These are phyloP conservation scores for Glandiceps talaboti DNA, from an alignment of 53 echinoderm and acorn worm species.

Conservation along the genomic window DNA sequence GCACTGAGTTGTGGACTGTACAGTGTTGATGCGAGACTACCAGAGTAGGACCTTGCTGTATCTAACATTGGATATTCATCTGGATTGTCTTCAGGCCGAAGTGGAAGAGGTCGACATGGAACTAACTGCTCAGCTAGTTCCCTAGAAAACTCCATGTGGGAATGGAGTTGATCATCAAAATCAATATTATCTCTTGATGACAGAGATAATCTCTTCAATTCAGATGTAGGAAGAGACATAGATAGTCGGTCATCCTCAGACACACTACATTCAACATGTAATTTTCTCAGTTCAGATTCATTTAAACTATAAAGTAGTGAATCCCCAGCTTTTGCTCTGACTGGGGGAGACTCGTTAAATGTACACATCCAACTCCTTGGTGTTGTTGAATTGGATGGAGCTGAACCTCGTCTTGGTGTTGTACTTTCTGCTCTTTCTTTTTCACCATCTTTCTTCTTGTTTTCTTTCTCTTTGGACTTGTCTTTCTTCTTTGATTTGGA, in stretches of 20 bases:
- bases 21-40: not conserved
- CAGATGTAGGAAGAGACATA: slow-evolving; percentile 45
- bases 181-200: not conserved
- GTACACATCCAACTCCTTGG: not conserved
- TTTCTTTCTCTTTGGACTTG: not conserved
- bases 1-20: not conserved
- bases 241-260: slow-evolving; percentile 59
- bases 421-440: not conserved
- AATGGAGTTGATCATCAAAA: not conserved
- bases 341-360: not conserved
- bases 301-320: slow-evolving; percentile 62
- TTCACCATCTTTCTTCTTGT: not conserved
- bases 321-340: slow-evolving; percentile 19
- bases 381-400: not conserved
- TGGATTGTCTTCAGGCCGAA: not conserved
- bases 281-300: slow-evolving; percentile 38
- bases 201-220: slow-evolving; percentile 44
- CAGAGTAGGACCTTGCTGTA: not conserved
- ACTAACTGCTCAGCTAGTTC: not conserved
- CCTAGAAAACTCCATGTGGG: not conserved
- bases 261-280: slow-evolving; percentile 32
- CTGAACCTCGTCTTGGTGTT: not conserved
- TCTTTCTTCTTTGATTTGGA: not conserved
- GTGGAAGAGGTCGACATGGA: not conserved
- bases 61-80: not conserved